Base-by-base conservation (phyloP, 1,140 invertebrate genomes). In the Drosophila sucinea region DNA sequence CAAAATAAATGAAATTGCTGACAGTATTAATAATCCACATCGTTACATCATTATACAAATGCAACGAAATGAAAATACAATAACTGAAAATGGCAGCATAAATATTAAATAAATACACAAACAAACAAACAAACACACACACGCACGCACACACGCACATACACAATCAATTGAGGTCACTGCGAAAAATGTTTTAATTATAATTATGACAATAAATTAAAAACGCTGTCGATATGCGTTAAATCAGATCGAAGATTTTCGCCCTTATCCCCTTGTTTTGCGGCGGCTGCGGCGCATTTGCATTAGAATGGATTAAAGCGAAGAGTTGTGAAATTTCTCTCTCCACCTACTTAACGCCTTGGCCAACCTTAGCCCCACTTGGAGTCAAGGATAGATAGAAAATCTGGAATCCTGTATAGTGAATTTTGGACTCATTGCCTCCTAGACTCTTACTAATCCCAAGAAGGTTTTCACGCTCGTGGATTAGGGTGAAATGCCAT, bases 191-290 rank as follows among this genome's bases (percentile, higher is more conserved):
- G 40, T 30, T n/a, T 40, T 61, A 62, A 61, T 64, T 58, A 74
- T 70, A 77, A 82, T 81, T 70, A 81, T 78, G 76, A 71, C 64
- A 70, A 81, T 81, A 61, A 77, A 77, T 77, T 70, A 70, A 77
- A 67, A 32, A 47, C 23, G 44, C 8, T 51, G 23, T 51, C 44
- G 54, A 29, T 56, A 32, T 11, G 6, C 29, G 6, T 33, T 33
- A 38, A 60, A 60, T 51, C 44, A 51, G 44, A 44, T 61, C 11
- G 11, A 23, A 33, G 27, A 7, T 32, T 17, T 58, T 35, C 17
- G 3, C 56, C 33, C 30, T 23, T 30, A 32, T 29, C 17, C 17
- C 17, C 17, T 17, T 17, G 17, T 17, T 17, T 17, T 17, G 17
- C 17, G 17, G 17, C 17, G 17, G 17, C 17, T 17, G 17, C 17